Base-by-base conservation (phyloP, 2,797 vertebrate species). In the Crossoptilon crossoptilon region DNA sequence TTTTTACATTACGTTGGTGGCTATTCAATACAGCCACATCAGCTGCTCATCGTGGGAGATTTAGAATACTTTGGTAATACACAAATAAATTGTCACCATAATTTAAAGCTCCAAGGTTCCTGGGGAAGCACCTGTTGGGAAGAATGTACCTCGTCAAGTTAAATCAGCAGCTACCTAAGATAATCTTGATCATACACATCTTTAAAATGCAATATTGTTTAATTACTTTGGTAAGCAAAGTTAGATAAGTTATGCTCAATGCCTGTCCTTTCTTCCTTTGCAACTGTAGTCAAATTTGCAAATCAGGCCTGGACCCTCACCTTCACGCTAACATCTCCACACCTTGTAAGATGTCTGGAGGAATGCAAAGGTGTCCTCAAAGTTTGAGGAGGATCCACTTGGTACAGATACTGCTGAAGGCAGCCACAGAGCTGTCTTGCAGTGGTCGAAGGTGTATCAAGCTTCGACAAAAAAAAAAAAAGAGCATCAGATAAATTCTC, bases 1-100 rank as follows among this genome's bases (percentile, higher is more conserved):
- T 95, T 96, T 96, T 96, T 93, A 79, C 71, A 82, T 71, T 84
- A 92, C 29, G 48, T 95, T 95, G 92, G 95, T 88, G 92, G 89
- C 59, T 93, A 68, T 92, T 91, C 82, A 79, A 87, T 93, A 92
- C 85, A 91, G 87, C 70, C 85, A 91, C 76, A 89, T 95, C 92
- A 96, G 94, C 92, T 96, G 93, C 77, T 95, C 60, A 76, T 71
- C 9, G 60, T 95, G 94, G 94, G 94, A 94, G 87, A 96, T 82
- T 90, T 58, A 73, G 43, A 87, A 79, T 83, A 67, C 74, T 95
- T 90, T 73, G 63, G 73, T 86, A 92, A 87, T 35, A 78, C 6
- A 80, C 0, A 3, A 96, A 84, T 76, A 60, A 93, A 89, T 56
- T 48, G 58, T 58, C 92, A 94, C 14, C 72, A 73, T 84, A 89